Percentiles rank a stretch among this genome's conserved stretches.
These are phyloP conservation scores for Hippopotamus amphibius DNA, from an alignment of 2,113 vertebrate species.

Conservation along the genomic window DNA sequence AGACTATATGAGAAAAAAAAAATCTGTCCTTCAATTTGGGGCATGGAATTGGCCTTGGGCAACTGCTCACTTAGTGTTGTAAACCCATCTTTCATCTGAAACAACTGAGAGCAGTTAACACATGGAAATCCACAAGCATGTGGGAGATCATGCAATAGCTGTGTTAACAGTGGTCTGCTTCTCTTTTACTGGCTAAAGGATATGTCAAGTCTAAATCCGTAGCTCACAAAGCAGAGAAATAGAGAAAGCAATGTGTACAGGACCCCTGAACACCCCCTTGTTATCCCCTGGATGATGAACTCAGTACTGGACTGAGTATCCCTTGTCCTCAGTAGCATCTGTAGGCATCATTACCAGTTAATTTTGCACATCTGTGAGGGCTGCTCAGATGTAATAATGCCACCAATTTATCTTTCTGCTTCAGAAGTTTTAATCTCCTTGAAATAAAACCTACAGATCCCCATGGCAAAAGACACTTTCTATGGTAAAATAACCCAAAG, in stretches of 20 bases:
- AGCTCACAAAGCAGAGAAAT: neutral
- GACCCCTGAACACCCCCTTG: neutral
- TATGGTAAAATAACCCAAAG: constrained; percentile 9
- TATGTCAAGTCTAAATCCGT: neutral
- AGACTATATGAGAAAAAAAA: neutral
- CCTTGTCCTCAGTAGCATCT: neutral
- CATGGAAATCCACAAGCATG: neutral
- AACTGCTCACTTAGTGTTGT: neutral
- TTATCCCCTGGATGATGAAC: neutral
- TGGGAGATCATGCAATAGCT: neutral
- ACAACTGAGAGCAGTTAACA: neutral
- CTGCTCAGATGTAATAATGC: neutral
- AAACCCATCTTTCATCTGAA: neutral
- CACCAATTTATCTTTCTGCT: constrained; percentile 2
- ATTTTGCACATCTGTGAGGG: neutral
- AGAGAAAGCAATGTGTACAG: neutral
- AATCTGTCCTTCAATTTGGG: neutral
- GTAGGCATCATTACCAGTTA: constrained; percentile 20
- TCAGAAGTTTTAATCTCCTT: constrained; percentile 58
- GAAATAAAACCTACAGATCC: constrained; percentile 58
- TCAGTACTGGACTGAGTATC: neutral
- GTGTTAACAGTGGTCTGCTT: neutral
- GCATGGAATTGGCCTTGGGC: rapidly evolving
- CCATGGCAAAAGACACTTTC: neutral
- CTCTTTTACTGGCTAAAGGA: neutral